Evolutionary conservation across 2,888 invertebrate species (phyloP).

Genomic region (Sphaerophoria rueppellii): DNA sequence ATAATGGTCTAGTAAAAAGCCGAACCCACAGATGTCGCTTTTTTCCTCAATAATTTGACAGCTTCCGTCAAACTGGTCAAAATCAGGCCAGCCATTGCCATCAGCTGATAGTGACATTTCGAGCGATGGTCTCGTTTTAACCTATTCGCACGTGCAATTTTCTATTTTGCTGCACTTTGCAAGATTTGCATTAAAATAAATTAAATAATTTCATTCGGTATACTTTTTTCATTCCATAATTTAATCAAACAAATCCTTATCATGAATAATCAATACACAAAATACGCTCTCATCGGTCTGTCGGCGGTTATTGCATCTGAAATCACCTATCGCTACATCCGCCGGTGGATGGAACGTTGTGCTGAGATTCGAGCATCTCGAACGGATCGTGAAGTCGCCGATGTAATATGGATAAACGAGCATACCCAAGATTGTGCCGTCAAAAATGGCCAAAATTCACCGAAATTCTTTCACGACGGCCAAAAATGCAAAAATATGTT

Average conservation of each 20-base stretch:
- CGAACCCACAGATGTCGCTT: slow-evolving; percentile 38
- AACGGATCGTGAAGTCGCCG: slow-evolving; percentile 48
- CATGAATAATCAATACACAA: slow-evolving; percentile 41
- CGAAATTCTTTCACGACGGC: slow-evolving; percentile 28
- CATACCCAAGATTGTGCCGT: slow-evolving; percentile 33
- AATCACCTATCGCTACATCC: slow-evolving; percentile 40
- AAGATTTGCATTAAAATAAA: slow-evolving; percentile 25
- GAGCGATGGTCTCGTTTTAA: slow-evolving; percentile 21
- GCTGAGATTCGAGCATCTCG: slow-evolving; percentile 12
- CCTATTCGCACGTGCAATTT: slow-evolving; percentile 68
- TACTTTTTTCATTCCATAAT: not conserved
- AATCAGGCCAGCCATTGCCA: slow-evolving; percentile 38
- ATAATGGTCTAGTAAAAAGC: not conserved
- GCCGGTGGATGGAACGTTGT: slow-evolving; percentile 42
- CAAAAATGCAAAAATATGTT: slow-evolving; percentile 46
- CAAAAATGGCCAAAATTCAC: slow-evolving; percentile 17
- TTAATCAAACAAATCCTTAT: not conserved
- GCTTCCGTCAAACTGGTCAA: not conserved
- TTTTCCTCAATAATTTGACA: slow-evolving; percentile 13
- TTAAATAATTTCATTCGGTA: not conserved
- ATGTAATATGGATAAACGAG: slow-evolving; percentile 62
- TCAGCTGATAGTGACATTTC: slow-evolving; percentile 65
- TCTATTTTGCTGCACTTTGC: slow-evolving; percentile 63
- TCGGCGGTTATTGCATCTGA: slow-evolving; percentile 47
- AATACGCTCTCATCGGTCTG: slow-evolving; percentile 41